Percentiles rank a stretch among this genome's conserved stretches.
Conservation (phyloP, 2,113 vertebrate genomes). For the Lamprologus tigripictilis region DNA sequence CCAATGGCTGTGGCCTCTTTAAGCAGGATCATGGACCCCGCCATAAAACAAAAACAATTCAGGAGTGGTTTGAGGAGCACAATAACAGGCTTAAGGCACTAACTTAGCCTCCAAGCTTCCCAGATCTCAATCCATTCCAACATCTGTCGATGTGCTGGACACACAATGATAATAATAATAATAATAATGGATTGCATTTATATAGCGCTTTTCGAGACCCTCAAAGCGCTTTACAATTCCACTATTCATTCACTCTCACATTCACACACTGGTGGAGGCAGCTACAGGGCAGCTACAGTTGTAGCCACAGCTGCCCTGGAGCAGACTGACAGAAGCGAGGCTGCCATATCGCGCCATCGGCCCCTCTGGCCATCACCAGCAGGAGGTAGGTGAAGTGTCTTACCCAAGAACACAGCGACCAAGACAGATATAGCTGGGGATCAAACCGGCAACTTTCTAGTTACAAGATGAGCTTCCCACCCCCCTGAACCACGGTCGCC, state of each 20-base stretch:
- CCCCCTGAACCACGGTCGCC: neutral
- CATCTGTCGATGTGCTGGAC: neutral
- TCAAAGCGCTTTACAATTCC: neutral
- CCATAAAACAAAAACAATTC: fast-evolving
- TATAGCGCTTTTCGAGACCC: neutral
- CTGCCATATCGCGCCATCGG: neutral
- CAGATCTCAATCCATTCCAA: neutral
- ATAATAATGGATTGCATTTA: neutral
- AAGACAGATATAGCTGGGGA: neutral
- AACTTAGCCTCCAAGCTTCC: neutral
- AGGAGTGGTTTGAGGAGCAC: neutral
- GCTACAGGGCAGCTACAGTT: neutral
- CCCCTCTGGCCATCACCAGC: neutral
- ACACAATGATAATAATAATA: neutral
- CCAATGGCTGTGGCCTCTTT: neutral
- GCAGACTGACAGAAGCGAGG: neutral
- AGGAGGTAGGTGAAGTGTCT: neutral
- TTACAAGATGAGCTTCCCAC: neutral
- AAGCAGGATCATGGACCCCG: neutral
- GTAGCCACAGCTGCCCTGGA: neutral
- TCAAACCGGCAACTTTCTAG: neutral
- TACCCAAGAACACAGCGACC: neutral
- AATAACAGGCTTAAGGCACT: neutral
- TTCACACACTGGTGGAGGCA: neutral
- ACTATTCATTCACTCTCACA: neutral